Evolutionary conservation across 1,140 invertebrate species (phyloP).

Genomic region (Cotesia vestalis): DNA sequence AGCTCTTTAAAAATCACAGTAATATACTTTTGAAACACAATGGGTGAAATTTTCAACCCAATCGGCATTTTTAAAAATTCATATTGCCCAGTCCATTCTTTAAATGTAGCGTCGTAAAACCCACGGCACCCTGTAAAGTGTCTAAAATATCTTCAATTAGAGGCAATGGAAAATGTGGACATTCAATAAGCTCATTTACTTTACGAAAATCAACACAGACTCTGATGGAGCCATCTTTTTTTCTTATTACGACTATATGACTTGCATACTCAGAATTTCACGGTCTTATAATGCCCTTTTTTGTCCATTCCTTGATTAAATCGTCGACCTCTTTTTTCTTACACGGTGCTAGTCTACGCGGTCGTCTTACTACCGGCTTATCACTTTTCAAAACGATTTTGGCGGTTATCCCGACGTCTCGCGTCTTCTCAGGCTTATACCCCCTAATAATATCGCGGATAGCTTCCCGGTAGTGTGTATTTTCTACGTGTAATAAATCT

Average conservation of each 20-base stretch:
- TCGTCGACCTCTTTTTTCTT: constrained; percentile 20
- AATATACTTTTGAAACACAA: constrained; percentile 28
- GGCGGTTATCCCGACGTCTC: constrained; percentile 24
- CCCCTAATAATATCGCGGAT: constrained; percentile 3
- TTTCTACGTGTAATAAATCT: constrained; percentile 14
- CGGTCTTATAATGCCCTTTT: constrained; percentile 37
- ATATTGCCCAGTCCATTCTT: constrained; percentile 24
- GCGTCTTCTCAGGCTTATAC: constrained; percentile 14
- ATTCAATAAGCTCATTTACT: constrained; percentile 41
- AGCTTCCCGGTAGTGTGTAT: constrained; percentile 7
- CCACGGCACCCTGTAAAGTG: constrained; percentile 23
- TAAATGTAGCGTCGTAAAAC: constrained; percentile 46
- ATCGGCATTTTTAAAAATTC: constrained; percentile 28
- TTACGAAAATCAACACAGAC: constrained; percentile 55
- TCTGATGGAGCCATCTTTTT: constrained; percentile 55
- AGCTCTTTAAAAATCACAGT: constrained; percentile 17
- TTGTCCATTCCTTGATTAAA: constrained; percentile 28
- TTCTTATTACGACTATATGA: constrained; percentile 60
- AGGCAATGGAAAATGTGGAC: constrained; percentile 44
- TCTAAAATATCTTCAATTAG: constrained; percentile 34
- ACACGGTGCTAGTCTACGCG: not conserved
- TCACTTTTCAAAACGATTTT: constrained; percentile 31
- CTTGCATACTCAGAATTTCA: constrained; percentile 59
- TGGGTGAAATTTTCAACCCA: constrained; percentile 24
- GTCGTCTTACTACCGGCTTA: constrained; percentile 27